Evolutionary conservation across 1,140 invertebrate species (phyloP), one percentile per base, ranked within the genome.

Genomic region (Brachionus angularis): DNA sequence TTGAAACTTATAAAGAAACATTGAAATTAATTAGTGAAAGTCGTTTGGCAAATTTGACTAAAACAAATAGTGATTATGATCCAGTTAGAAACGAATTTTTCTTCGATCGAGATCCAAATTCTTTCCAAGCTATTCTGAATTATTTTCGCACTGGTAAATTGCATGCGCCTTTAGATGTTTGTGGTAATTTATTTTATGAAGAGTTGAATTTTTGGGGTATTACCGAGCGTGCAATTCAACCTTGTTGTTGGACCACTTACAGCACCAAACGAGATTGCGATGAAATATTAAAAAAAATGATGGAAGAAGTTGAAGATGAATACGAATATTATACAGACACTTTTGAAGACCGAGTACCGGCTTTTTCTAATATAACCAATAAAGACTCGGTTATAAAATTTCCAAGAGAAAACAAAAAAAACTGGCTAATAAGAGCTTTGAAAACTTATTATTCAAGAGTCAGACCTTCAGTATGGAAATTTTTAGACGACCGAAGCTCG

Each of bases 191-290:
- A 69, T 99, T 98, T 82, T 96, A 98, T 81, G 96, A 98, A 81
- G 96, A 99, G 82, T 83, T 99, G 72, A 91, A 94, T 52, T 99
- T 98, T 82, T 99, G 98, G 82, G 96, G 96, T 25, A 98, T 99
- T 16, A 72, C 73, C 44, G 74, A 75, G 16, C 69, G 70, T 14
- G 53, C 72, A 8, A 74, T 76, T n/a, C 64, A 76, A 34, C 73
- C 72, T 12, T 76, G 75, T 67, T 76, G 75, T 33, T 61, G 42
- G 33, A 46, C 55, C 12, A 46, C 18, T 18, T 72, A 70, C 23
- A 46, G 62, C 18, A 50, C 36, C 1, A 46, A 50, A 33, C 21
- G 62, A 34, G 62, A 67, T 18, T 67, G 62, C 16, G 62, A 67
- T 47, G 42, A 47, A 36, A 21, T 58, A 12, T 39, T 58, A 42